A percentile compares a stretch with the other conserved stretches of the same genome.
phyloP scores from a whole-genome alignment of 2,113 vertebrate genomes.

The Clinocottus analis region DNA sequence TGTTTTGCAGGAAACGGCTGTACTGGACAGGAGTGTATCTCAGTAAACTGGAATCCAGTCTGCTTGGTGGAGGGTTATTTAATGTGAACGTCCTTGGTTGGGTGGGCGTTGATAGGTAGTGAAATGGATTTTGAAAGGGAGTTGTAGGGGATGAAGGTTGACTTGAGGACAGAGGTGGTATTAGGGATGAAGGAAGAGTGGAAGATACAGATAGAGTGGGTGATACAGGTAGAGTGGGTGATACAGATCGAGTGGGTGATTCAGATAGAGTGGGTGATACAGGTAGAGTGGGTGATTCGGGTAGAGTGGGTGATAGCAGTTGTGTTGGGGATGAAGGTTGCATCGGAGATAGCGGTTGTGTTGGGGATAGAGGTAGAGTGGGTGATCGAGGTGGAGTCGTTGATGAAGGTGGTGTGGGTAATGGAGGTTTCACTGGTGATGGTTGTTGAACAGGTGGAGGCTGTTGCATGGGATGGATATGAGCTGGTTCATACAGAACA shows the following conservation, averaged over 20 bases:
- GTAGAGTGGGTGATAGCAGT: not conserved
- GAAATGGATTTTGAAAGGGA: constrained; percentile 19
- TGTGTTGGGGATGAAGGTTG: constrained; percentile 18
- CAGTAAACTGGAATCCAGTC: constrained; percentile 80
- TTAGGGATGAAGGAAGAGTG: not conserved
- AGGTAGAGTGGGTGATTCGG: not conserved
- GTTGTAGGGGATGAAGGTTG: constrained; percentile 10
- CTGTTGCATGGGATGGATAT: constrained; percentile 41
- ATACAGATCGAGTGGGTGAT: not conserved
- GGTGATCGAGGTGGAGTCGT: not conserved
- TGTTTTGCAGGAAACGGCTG: constrained; percentile 71
- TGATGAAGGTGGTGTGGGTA: not conserved
- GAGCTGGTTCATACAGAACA: constrained; percentile 41
- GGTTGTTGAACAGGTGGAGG: constrained; percentile 22
- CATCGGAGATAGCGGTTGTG: constrained; percentile 13
- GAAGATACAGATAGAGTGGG: constrained; percentile 8
- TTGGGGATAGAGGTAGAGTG: not conserved
- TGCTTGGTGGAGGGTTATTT: constrained; percentile 70
- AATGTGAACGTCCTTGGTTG: constrained; percentile 48
- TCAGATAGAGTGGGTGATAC: not conserved
- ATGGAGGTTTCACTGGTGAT: constrained; percentile 18
- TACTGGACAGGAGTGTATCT: constrained; percentile 80
- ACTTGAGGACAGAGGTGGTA: constrained; percentile 12
- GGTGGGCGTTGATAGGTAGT: constrained; percentile 27
- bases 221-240: not conserved